These are phyloP conservation scores for Tetranychus cinnabarinus DNA, from an alignment of 1,140 invertebrate genomes.

Conservation along the genomic window DNA sequence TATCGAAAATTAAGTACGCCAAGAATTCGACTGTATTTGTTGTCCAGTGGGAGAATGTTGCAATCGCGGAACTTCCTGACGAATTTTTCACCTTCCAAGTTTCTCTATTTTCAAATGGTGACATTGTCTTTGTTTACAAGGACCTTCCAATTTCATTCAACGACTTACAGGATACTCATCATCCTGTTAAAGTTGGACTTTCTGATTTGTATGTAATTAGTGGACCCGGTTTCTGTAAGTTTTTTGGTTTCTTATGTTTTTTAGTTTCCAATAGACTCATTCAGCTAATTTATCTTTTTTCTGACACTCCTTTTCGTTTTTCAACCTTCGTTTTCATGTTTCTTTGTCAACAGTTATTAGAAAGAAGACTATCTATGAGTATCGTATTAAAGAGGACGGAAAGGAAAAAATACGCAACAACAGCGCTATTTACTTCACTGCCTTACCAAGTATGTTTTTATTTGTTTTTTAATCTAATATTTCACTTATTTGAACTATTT, in stretches of 20 bases:
- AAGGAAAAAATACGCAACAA: slow-evolving; percentile 47
- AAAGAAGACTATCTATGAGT: slow-evolving; percentile 84
- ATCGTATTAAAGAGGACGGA: slow-evolving; percentile 62
- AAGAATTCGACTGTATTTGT: slow-evolving; percentile 70
- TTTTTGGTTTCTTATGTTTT: background rate
- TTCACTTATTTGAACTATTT: too few relatives aligned
- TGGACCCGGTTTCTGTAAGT: slow-evolving; percentile 54
- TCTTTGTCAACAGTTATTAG: slow-evolving; percentile 39
- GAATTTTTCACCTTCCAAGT: slow-evolving; percentile 59
- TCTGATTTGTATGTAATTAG: slow-evolving; percentile 92
- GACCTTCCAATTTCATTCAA: slow-evolving; percentile 45
- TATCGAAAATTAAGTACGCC: slow-evolving; percentile 55
- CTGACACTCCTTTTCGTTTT: background rate
- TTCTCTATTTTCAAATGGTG: slow-evolving; percentile 48
- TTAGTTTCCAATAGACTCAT: background rate
- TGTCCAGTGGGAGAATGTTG: slow-evolving; percentile 75
- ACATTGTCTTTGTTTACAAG: slow-evolving; percentile 80
- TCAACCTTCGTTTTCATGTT: background rate
- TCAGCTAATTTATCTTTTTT: background rate
- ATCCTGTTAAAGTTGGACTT: slow-evolving; percentile 88
- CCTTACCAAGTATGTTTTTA: slow-evolving; percentile 10
- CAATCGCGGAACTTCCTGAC: slow-evolving; percentile 37
- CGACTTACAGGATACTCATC: slow-evolving; percentile 47
- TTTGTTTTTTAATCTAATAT: too few relatives aligned
- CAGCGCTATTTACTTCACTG: slow-evolving; percentile 30